phyloP scores from a whole-genome alignment of 2,888 invertebrate species.

The Sphecodes monilicornis region DNA sequence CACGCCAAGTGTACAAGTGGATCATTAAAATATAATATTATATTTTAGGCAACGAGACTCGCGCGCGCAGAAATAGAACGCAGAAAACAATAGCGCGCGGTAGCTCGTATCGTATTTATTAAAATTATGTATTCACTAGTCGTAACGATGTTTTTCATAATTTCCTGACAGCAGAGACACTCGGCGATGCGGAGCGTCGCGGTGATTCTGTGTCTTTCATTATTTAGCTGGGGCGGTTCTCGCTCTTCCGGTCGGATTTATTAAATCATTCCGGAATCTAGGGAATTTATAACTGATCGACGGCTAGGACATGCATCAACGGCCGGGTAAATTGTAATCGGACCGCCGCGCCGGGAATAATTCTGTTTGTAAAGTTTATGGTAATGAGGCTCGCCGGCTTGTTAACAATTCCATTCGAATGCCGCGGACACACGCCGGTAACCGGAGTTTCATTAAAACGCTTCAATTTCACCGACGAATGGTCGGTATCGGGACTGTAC shows the following conservation, averaged over 20 bases:
- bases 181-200: neutral
- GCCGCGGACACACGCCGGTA: conserved; percentile 5
- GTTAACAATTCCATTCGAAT: conserved; percentile 55
- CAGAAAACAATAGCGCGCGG: neutral
- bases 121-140: neutral
- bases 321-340: conserved; percentile 23
- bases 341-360: neutral
- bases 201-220: neutral
- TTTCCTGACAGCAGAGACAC: neutral
- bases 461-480: conserved; percentile 29
- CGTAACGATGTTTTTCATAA: neutral
- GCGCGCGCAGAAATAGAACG: neutral
- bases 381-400: conserved; percentile 34
- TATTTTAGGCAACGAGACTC: neutral
- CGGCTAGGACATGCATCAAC: neutral
- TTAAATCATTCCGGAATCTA: neutral
- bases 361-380: conserved; percentile 41
- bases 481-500: neutral
- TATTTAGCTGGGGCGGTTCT: neutral
- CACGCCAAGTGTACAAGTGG: neutral
- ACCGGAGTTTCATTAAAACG: conserved; percentile 44
- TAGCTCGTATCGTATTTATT: neutral
- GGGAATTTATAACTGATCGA: conserved; percentile 25
- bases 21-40: neutral
- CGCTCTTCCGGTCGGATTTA: neutral